Conservation (phyloP, 1,140 invertebrate species). For the Lucilia cuprina region DNA sequence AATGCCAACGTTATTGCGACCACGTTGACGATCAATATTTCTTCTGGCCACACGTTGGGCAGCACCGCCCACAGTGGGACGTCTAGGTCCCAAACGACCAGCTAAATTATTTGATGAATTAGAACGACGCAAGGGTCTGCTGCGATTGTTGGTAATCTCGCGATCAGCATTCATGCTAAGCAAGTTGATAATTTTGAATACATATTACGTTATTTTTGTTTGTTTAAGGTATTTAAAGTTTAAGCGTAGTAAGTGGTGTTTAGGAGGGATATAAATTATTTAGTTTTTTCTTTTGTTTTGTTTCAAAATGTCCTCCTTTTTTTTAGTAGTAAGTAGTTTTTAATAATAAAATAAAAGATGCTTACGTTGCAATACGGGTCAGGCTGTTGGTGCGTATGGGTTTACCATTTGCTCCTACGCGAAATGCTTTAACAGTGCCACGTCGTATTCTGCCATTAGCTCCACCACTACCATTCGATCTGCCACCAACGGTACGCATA, state of each 20-base stretch:
- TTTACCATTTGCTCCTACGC: conserved; percentile 55
- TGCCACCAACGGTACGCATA: conserved; percentile 47
- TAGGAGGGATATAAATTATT: neutral
- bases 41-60: conserved; percentile 55
- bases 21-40: conserved; percentile 31
- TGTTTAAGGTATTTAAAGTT: conserved; percentile 37
- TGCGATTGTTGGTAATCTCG: conserved; percentile 42
- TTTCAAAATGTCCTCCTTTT: conserved; percentile 32
- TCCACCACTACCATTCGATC: neutral
- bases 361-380: conserved; percentile 61
- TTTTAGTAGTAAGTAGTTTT: conserved; percentile 39
- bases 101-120: conserved; percentile 43
- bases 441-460: conserved; percentile 40
- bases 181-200: conserved; percentile 35
- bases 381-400: conserved; percentile 53
- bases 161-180: conserved; percentile 58
- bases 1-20: neutral
- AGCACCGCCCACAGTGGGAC: conserved; percentile 50
- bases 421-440: conserved; percentile 50
- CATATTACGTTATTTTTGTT: conserved; percentile 43
- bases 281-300: conserved; percentile 1
- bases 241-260: conserved; percentile 26
- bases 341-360: conserved; percentile 39
- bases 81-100: conserved; percentile 50
- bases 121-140: conserved; percentile 42